Evolutionary conservation across 2,797 vertebrate genomes (phyloP), one percentile per base, ranked within the genome.

Genomic region (Zenarchopterus dispar): DNA sequence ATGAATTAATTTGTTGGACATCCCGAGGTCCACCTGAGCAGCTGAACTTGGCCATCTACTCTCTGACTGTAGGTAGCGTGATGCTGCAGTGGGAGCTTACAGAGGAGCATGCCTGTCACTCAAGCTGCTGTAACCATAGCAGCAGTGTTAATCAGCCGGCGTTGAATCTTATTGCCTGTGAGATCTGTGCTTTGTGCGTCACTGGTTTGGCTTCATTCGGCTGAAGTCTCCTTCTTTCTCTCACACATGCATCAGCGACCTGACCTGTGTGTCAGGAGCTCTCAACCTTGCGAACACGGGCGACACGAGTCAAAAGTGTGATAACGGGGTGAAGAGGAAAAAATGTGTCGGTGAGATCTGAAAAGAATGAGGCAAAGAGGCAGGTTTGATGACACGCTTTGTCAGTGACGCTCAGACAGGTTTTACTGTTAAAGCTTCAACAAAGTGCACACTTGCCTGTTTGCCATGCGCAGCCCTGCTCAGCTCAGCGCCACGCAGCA

Each of bases 121-220:
- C 81, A 83, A 66, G 60, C 63, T 13, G 42, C 42, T 16, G 77
- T 88, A 65, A 77, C 83, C 80, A 85, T 83, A 24, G 84, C 79
- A 84, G 56, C 84, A 7, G 65, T 19, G 73, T 82, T 85, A 78
- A 81, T 85, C 78, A 73, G 77, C 71, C 54, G 31, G 49, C 21
- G 21, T 68, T 58, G 66, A 74, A 61, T 82, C 80, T 88, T 72
- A 60, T 33, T 74, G 75, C 63, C 59, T 24, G 49, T 65, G 62
- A 72, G 71, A 83, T 78, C 73, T 70, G 49, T 61, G 63, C 54
- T 54, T n/a, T 49, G 57, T 78, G 75, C 75, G 56, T 81, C 81
- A 79, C 57, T 0, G 41, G 26, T 26, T 61, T 64, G 62, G 71
- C 51, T 56, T 65, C 55, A 50, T 56, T 56, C 15, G 1, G 19